A percentile compares a stretch with the other conserved stretches of the same genome.
Evolutionary conservation across 2,113 vertebrate species (phyloP).

Genomic region (Pseudonaja textilis): DNA sequence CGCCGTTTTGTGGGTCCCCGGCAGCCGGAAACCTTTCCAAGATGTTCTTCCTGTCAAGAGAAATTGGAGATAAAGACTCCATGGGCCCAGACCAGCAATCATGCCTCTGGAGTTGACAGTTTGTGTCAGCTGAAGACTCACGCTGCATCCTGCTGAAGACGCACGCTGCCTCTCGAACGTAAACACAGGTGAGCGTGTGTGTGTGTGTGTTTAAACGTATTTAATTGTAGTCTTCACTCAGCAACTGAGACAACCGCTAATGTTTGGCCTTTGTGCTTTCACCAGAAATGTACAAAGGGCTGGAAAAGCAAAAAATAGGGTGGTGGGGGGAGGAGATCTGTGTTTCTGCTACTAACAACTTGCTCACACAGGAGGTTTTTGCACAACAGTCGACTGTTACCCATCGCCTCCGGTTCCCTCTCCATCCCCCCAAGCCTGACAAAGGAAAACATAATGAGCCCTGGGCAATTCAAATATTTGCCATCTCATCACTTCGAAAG

Average conservation of each 20-base stretch:
- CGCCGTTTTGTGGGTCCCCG: not conserved
- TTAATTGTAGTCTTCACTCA: not conserved
- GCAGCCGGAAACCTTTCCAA: not conserved
- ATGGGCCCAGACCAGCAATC: not conserved
- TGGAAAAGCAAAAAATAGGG: not conserved
- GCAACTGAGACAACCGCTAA: not conserved
- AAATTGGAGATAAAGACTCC: not conserved
- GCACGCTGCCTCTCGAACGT: not conserved
- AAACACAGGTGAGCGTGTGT: not conserved
- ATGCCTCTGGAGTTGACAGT: not conserved
- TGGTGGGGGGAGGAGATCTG: too few species aligned
- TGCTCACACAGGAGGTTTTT: not conserved
- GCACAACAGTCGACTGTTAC: not conserved
- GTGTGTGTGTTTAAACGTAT: not conserved
- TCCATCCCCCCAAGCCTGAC: not conserved
- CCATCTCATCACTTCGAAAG: slow-evolving; percentile 9
- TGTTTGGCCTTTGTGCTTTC: not conserved
- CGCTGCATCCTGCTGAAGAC: not conserved
- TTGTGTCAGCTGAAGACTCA: not conserved
- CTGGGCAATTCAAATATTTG: not conserved
- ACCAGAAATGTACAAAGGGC: not conserved
- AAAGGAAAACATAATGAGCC: not conserved
- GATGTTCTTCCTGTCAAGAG: not conserved
- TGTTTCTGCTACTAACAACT: not conserved
- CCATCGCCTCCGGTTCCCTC: not conserved